These are phyloP conservation scores for Aleiodes testaceus DNA, from an alignment of 2,888 invertebrate genomes.

Conservation along the genomic window DNA sequence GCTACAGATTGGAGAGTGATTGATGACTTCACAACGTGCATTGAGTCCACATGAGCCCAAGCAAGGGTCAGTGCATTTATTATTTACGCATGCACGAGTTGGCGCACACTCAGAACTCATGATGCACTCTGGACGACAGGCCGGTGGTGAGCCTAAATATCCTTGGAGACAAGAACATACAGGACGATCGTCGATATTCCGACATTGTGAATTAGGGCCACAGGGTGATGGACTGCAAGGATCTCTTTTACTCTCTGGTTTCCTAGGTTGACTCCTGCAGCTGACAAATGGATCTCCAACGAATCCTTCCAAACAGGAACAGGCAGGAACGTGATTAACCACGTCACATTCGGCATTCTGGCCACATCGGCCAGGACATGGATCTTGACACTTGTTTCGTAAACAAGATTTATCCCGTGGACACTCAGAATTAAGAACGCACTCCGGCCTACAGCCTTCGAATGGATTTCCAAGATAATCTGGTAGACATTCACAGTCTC, in stretches of 20 bases:
- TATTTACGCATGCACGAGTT: constrained; percentile 80
- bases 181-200: constrained; percentile 69
- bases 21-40: constrained; percentile 76
- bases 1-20: constrained; percentile 74
- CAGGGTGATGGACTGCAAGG: constrained; percentile 72
- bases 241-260: constrained; percentile 55
- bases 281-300: constrained; percentile 73
- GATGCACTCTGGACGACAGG: constrained; percentile 72
- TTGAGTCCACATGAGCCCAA: constrained; percentile 74
- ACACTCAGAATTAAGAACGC: constrained; percentile 86
- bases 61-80: constrained; percentile 81
- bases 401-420: constrained; percentile 84
- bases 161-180: constrained; percentile 73
- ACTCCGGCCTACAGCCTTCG: constrained; percentile 86
- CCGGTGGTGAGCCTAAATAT: constrained; percentile 73
- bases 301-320: constrained; percentile 74
- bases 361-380: constrained; percentile 89
- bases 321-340: constrained; percentile 81
- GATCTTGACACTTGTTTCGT: constrained; percentile 87
- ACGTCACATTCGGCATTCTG: constrained; percentile 84
- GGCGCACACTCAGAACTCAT: constrained; percentile 74
- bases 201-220: constrained; percentile 72
- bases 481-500: constrained; percentile 81
- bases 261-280: constrained; percentile 63
- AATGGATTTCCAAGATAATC: constrained; percentile 83